Evolutionary conservation across 2,888 invertebrate genomes (phyloP).

Genomic region (Eugnorisma glareosa): DNA sequence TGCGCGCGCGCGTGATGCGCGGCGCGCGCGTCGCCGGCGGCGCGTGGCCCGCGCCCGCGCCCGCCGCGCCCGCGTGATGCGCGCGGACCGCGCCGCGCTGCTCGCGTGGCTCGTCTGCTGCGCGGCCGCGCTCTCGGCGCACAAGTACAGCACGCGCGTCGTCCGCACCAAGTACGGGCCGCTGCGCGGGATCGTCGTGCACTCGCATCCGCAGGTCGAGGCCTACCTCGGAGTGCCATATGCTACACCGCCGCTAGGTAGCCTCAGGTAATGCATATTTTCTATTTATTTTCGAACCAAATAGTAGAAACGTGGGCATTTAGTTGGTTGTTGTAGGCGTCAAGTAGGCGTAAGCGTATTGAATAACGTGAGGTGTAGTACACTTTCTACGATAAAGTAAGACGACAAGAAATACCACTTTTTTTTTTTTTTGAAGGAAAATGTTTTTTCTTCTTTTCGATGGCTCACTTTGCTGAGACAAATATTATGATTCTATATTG

Average conservation of each 20-base stretch:
- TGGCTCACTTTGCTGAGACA: background rate
- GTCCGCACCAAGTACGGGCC: slow-evolving; percentile 97
- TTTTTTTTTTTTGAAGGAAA: background rate
- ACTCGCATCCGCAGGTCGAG: slow-evolving; percentile 95
- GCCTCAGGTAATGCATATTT: slow-evolving; percentile 92
- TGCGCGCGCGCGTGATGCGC: slow-evolving; percentile 81
- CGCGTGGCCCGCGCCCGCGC: slow-evolving; percentile 79
- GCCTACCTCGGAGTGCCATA: slow-evolving; percentile 98
- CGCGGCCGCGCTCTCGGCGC: slow-evolving; percentile 90
- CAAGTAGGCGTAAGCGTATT: background rate
- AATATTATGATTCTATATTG: background rate
- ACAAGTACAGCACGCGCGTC: slow-evolving; percentile 95
- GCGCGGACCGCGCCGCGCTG: slow-evolving; percentile 89
- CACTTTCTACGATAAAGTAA: background rate
- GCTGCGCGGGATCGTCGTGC: slow-evolving; percentile 95
- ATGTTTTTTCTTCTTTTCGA: background rate
- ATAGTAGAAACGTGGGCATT: background rate
- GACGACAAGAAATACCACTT: background rate
- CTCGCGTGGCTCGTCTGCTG: slow-evolving; percentile 90
- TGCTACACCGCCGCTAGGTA: slow-evolving; percentile 97
- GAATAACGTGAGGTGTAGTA: background rate
- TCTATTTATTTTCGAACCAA: background rate
- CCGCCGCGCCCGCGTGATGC: slow-evolving; percentile 87
- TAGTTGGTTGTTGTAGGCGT: background rate
- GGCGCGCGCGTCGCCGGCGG: slow-evolving; percentile 79